Conservation (phyloP, 1,140 invertebrate species). For the Macrosteles quadrilineatus region DNA sequence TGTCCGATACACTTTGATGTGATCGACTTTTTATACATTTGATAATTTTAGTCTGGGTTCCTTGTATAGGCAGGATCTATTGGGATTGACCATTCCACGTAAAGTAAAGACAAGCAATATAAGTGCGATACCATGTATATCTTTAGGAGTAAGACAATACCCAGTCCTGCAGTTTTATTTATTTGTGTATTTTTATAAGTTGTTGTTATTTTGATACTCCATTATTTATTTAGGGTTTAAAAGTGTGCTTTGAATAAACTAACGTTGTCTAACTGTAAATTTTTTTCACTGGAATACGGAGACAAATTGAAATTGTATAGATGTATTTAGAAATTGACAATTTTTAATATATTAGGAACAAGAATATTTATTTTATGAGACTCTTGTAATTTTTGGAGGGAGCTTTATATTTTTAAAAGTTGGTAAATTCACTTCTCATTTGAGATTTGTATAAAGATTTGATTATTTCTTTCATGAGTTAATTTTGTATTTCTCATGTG, state of each 20-base stretch:
- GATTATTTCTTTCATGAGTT: neutral
- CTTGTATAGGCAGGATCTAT: constrained; percentile 16
- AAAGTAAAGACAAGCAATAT: constrained; percentile 33
- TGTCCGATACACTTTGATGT: neutral
- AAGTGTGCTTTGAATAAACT: constrained; percentile 20
- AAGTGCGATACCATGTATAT: constrained; percentile 34
- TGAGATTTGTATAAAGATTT: constrained; percentile 17
- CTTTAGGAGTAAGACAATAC: constrained; percentile 29
- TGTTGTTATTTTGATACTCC: constrained; percentile 32
- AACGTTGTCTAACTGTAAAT: constrained; percentile 10
- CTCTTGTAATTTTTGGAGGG: neutral
- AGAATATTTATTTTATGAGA: constrained; percentile 18
- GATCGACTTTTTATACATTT: neutral
- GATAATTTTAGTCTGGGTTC: neutral
- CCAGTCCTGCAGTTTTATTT: constrained; percentile 27
- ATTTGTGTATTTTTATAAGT: constrained; percentile 32
- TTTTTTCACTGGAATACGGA: constrained; percentile 1
- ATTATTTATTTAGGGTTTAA: constrained; percentile 33
- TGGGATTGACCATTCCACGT: constrained; percentile 26
- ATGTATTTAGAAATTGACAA: neutral
- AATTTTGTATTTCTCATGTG: neutral
- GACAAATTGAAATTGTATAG: constrained; percentile 11
- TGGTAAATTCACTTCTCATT: constrained; percentile 19
- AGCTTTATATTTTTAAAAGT: constrained; percentile 5
- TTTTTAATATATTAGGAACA: constrained; percentile 17